Conservation (phyloP, 2,888 invertebrate species). For the Melanargia galathea region DNA sequence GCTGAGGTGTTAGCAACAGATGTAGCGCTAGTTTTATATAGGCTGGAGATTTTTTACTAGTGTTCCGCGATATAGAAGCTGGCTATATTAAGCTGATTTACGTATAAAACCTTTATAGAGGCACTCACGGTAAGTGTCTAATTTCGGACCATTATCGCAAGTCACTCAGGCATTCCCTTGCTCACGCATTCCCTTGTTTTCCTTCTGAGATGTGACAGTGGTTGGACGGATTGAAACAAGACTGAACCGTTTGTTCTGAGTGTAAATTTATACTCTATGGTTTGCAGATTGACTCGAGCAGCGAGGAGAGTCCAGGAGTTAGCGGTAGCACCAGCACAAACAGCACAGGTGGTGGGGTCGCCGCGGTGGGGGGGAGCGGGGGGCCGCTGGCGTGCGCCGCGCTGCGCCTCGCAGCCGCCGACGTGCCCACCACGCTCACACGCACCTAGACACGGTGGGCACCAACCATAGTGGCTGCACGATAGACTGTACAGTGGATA, state of each 20-base stretch:
- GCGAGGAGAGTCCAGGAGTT: conserved; percentile 2
- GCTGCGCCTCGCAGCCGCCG: conserved; percentile 65
- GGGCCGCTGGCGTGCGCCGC: conserved; percentile 59
- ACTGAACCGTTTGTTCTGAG: no score
- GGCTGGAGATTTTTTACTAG: not conserved
- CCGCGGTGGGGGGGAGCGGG: conserved; percentile 41
- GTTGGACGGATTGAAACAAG: no score
- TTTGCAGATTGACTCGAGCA: conserved; percentile 20
- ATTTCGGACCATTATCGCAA: no score
- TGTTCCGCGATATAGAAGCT: no score
- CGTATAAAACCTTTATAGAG: no score
- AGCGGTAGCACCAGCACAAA: not conserved
- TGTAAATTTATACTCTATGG: conserved; percentile 33
- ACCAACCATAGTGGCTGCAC: not conserved
- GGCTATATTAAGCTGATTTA: no score
- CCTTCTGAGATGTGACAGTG: no score
- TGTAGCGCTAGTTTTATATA: not conserved
- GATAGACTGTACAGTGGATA: conserved; percentile 20
- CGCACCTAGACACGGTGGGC: conserved; percentile 42
- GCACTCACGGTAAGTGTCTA: no score
- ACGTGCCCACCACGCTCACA: conserved; percentile 48
- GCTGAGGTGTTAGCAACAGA: not conserved
- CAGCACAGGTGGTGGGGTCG: not conserved
- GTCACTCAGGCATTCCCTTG: no score
- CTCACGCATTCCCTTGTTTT: no score